Percentiles rank a stretch among this genome's conserved stretches.
Evolutionary conservation across 2,888 invertebrate genomes (phyloP).

Genomic region (Agrotis ipsilon): DNA sequence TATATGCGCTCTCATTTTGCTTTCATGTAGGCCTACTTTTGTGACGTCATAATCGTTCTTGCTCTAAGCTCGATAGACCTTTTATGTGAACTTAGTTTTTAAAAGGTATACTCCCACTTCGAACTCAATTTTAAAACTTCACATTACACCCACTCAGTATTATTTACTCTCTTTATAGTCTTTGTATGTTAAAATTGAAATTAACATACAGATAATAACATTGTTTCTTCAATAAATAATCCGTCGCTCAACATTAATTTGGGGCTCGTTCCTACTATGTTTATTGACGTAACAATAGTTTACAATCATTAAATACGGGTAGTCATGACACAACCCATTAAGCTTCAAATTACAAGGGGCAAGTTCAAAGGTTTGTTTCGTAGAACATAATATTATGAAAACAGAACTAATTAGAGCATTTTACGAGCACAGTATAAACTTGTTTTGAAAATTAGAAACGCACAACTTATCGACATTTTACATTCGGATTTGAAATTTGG

Average conservation of each 20-base stretch:
- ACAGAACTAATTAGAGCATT: conserved; percentile 51
- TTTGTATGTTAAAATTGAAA: conserved; percentile 19
- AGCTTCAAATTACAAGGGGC: conserved; percentile 37
- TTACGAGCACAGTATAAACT: conserved; percentile 47
- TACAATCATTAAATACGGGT: conserved; percentile 52
- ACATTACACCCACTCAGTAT: not conserved
- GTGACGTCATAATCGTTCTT: conserved; percentile 25
- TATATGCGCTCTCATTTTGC: conserved; percentile 30
- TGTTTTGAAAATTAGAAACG: conserved; percentile 31
- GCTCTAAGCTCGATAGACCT: conserved; percentile 5
- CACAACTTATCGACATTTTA: conserved; percentile 33
- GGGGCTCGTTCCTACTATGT: conserved; percentile 22
- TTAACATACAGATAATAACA: conserved; percentile 18
- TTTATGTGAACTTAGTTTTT: conserved; percentile 15
- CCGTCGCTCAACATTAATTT: conserved; percentile 27
- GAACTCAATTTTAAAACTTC: not conserved
- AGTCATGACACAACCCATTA: conserved; percentile 43
- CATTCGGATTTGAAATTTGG: conserved; percentile 29
- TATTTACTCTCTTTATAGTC: not conserved
- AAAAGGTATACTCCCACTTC: no score
- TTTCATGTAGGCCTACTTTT: conserved; percentile 34
- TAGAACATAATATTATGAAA: conserved; percentile 37
- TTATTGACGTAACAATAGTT: conserved; percentile 41
- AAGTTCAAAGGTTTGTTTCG: conserved; percentile 36
- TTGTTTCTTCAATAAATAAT: conserved; percentile 46